Evolutionary conservation across 2,888 invertebrate species (phyloP), one percentile per base, ranked within the genome.

Genomic region (Rosalia funebris): DNA sequence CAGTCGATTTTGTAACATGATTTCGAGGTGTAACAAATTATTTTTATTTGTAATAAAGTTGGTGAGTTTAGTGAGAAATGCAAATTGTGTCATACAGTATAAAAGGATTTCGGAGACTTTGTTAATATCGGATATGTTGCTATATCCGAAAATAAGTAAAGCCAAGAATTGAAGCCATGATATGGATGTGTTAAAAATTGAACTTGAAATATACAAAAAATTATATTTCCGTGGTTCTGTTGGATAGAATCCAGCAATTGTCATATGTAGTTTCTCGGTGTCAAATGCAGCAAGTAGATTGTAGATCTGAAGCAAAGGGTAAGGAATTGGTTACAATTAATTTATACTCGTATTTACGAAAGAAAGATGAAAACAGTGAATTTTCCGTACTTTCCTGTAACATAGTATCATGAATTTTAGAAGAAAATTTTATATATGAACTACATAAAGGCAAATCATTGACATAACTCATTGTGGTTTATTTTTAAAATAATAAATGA

Each of bases 101-200:
- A 63, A 44, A n/a, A 68, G 61, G 7, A 50, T 57, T 45, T 69
- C 69, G 0, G 66, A 54, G 5, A 68, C 37, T 62, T 58, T 61
- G 0, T 41, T 39, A n/a, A 69, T 5, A 17, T 65, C 53, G 15
- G 56, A 54, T 1, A 58, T 25, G 16, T 62, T 42, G 5, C 31
- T 20, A 2, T 50, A 48, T 12, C 55, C 57, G 31, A 54, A 47
- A 11, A 15, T 52, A 10, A 57, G 42, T 9, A 44, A 31, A 15
- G 48, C 19, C 10, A 47, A 36, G 17, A 57, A 34, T 36, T 62
- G 66, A 9, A 37, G 15, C 17, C 53, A 57, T 4, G 63, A 59
- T 34, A 69, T 60, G 5, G 60, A 44, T 37, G 58, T 48, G 11
- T 46, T 52, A 16, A 63, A 57, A 3, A 52, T 19, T 1, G 56